A percentile compares a stretch with the other conserved stretches of the same genome.
These are phyloP conservation scores for Triplophysa tibetana DNA, from an alignment of 2,113 vertebrate genomes.

Conservation along the genomic window DNA sequence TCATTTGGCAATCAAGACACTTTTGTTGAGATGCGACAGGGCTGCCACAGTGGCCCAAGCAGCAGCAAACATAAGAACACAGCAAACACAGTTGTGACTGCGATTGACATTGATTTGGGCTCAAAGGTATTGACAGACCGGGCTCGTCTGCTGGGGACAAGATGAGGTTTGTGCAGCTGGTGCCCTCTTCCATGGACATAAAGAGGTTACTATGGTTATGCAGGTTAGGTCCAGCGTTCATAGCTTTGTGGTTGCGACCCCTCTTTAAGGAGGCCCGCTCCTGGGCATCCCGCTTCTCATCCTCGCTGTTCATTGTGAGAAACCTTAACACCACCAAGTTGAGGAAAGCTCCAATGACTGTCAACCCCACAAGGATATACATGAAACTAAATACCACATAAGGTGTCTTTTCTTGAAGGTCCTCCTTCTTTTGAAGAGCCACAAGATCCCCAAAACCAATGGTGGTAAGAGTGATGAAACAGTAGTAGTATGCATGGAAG, in stretches of 20 bases:
- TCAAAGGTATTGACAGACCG: slow-evolving; percentile 28
- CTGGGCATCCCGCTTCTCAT: slow-evolving; percentile 80
- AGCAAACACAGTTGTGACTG: slow-evolving; percentile 74
- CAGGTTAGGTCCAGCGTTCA: slow-evolving; percentile 60
- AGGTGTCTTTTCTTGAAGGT: slow-evolving; percentile 90
- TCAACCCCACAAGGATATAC: slow-evolving; percentile 94
- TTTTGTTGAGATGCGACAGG: slow-evolving; percentile 69
- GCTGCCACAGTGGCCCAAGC: slow-evolving; percentile 74
- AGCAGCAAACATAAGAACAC: slow-evolving; percentile 84
- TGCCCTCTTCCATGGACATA: slow-evolving; percentile 81
- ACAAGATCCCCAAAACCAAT: slow-evolving; percentile 98
- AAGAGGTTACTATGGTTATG: slow-evolving; percentile 79
- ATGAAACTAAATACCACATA: slow-evolving; percentile 97
- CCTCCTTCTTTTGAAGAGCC: slow-evolving; percentile 92
- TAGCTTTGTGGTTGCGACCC: slow-evolving; percentile 67
- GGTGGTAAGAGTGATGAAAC: slow-evolving; percentile 97
- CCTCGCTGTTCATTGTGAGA: slow-evolving; percentile 89
- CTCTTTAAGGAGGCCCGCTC: slow-evolving; percentile 79
- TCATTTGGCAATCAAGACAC: slow-evolving; percentile 74
- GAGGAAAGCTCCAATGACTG: slow-evolving; percentile 94
- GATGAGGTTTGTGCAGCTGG: slow-evolving; percentile 88
- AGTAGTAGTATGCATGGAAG: slow-evolving; percentile 97
- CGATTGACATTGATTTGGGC: slow-evolving; percentile 29
- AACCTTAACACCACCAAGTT: slow-evolving; percentile 95
- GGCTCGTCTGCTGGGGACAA: slow-evolving; percentile 73